Base-by-base conservation (phyloP, 2,113 vertebrate species). In the Opisthocomus hoazin region DNA sequence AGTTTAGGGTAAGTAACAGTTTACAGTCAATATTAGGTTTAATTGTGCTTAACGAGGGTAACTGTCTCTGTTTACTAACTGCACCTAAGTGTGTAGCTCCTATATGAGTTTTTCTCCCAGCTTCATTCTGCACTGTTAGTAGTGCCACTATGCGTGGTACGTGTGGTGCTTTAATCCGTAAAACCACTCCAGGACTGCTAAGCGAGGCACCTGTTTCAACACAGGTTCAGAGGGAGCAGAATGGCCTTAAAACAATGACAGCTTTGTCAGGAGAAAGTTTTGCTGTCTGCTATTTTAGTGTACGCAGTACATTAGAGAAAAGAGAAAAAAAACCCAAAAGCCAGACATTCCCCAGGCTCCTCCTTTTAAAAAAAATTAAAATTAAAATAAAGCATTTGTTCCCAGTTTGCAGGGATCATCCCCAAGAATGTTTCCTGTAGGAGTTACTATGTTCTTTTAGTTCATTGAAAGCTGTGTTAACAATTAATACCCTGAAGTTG, bases 11-110 rank as follows among this genome's bases (percentile, higher is more conserved):
- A 98, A 97, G 96, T 97, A 98, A 98, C 93, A 97, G 97, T 98
- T 98, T 98, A 96, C 93, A 97, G 97, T 97, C 97, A 98, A 97
- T 98, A 98, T 97, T 97, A 97, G 97, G 96, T 97, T 98, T 98
- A 98, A 98, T 98, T 98, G 98, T 94, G 93, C 94, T 97, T 98
- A 98, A 98, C 98, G 97, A 98, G 96, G 97, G 95, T 96, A 98
- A 95, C 85, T 95, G 90, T 97, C 93, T 97, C 96, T 96, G 89
- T 97, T 98, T 98, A 97, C 97, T 96, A 98, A 97, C 96, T 97
- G 86, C 95, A 98, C 90, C 95, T 97, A 98, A 96, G 95, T 97
- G 90, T 98, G 97, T 64, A 95, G 93, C 94, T 97, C 92, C 90
- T 97, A 71, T 51, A 96, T 92, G 95, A 98, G 95, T 91, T 97